A percentile compares a stretch with the other conserved stretches of the same genome.
Conservation (phyloP, 2,797 vertebrate genomes). For the Rhadinocentrus ornatus region DNA sequence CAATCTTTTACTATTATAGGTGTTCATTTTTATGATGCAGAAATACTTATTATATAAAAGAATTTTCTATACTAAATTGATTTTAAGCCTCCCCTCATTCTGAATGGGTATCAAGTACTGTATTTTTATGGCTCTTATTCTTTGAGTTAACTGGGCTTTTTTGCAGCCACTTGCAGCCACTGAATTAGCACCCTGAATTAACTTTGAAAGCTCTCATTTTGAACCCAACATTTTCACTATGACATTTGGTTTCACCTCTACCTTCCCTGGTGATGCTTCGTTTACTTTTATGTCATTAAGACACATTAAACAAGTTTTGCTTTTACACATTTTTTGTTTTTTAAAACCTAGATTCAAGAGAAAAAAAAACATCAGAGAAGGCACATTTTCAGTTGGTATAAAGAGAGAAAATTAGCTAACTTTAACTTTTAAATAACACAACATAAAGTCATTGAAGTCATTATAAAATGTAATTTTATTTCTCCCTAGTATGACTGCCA, state of each 20-base stretch:
- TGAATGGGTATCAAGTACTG: no score
- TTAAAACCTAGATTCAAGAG: neutral
- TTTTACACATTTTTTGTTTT: no score
- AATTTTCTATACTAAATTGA: neutral
- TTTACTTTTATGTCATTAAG: neutral
- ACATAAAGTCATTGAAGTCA: neutral
- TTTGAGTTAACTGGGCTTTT: slow-evolving; percentile 2
- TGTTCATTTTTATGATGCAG: neutral
- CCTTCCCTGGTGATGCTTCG: neutral
- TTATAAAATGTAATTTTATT: neutral
- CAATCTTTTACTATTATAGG: neutral
- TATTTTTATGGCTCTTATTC: neutral
- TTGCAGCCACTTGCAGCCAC: neutral
- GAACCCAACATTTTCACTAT: neutral
- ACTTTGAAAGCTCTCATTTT: slow-evolving; percentile 2
- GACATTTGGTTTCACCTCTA: neutral
- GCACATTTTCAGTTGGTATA: no score
- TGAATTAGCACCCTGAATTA: slow-evolving; percentile 4
- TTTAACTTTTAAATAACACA: neutral
- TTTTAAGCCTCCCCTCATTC: neutral
- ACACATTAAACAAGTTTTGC: no score
- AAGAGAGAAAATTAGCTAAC: no score
- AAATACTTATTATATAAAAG: neutral
- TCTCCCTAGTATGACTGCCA: slow-evolving; percentile 84
- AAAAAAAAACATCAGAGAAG: neutral